Evolutionary conservation across 2,888 invertebrate species (phyloP), one percentile per base, ranked within the genome.

Genomic region (Pandemis heparana): DNA sequence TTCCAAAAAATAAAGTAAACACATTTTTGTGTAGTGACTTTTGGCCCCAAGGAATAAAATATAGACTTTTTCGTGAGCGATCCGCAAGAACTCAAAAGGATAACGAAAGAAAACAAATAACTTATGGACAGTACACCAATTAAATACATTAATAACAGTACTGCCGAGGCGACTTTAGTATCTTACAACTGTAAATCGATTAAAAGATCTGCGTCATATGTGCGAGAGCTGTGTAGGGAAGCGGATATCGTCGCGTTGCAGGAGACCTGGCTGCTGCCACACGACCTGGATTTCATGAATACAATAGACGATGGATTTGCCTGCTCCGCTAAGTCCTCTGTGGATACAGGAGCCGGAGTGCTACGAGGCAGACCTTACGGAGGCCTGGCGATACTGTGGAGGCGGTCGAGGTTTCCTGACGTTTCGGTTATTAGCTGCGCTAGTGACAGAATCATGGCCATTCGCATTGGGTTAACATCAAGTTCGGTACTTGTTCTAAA

Each of bases 131-230:
- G 14, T 23, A 32, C 65, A n/a, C 48, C 41, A 38, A 53, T 7
- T 10, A 9, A 7, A 64, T 14, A 14, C 5, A 48, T 14, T 14
- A 48, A 14, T n/a, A 48, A 48, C 14, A 32, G 46, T 46, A 7
- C 14, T 12, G 23, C 23, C 14, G 5, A 18, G 14, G 38, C 53
- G 14, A 18, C 18, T 53, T 7, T 64, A 14, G 6, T 16, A n/a
- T 64, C 65, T 1, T 65, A 43, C 12, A 65, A 65, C 16, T 65
- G 65, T 39, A 65, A 65, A 18, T 65, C 65, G 1, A 65, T 65
- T 0, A 65, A 65, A 39, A n/a, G 65, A 18, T 65, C 65, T 0
- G 39, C 14, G 18, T 9, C 16, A 1, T 43, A 39, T 6, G 43
- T 53, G n/a, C 23, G 65, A 5, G 46, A 8, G 1, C n/a, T 65